Evolutionary conservation across 1,140 invertebrate genomes (phyloP).

Genomic region (Papilio machaon): DNA sequence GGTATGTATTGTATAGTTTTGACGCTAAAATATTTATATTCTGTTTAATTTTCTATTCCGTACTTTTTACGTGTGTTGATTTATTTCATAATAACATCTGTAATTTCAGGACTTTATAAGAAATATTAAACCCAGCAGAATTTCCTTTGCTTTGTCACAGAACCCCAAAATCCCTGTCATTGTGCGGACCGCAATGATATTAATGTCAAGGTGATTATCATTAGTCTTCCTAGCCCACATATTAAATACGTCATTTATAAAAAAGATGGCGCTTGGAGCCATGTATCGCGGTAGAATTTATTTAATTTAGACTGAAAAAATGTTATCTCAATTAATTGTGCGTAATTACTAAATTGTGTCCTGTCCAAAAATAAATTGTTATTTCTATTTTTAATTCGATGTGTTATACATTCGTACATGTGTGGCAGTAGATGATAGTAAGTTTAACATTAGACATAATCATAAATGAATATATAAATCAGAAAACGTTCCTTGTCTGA

Average conservation of each 20-base stretch:
- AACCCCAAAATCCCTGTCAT: background rate
- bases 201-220: conserved; percentile 27
- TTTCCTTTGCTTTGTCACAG: background rate
- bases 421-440: too few relatives aligned
- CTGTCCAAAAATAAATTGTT: too few relatives aligned
- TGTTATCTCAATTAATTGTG: too few relatives aligned
- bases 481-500: background rate
- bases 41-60: background rate
- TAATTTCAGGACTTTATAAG: conserved; percentile 3
- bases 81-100: conserved; percentile 3
- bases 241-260: conserved; percentile 23
- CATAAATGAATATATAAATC: too few relatives aligned
- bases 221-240: conserved; percentile 14
- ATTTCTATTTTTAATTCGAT: too few relatives aligned
- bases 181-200: conserved; percentile 9
- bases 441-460: too few relatives aligned
- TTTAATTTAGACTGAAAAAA: background rate
- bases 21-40: too few relatives aligned
- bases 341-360: too few relatives aligned
- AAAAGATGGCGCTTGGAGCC: conserved; percentile 8
- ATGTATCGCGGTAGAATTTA: background rate
- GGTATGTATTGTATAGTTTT: too few relatives aligned
- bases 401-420: too few relatives aligned
- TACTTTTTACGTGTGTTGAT: background rate
- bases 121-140: background rate